These are phyloP conservation scores for Elysia crispata DNA, from an alignment of 2,888 invertebrate species.

Conservation along the genomic window DNA sequence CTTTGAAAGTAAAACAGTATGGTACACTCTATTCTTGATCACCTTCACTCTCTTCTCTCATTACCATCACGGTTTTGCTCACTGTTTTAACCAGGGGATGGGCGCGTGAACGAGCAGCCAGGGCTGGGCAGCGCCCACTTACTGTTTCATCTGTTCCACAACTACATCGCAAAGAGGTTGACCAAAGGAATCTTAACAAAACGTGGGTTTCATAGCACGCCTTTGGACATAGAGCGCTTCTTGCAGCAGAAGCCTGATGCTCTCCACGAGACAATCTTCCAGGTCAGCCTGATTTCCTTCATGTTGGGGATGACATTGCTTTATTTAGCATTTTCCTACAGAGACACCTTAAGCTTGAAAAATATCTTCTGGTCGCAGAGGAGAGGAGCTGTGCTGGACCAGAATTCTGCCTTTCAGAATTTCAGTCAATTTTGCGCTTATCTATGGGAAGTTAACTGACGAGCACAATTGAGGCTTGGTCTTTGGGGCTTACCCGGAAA, in stretches of 20 bases:
- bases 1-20: too few species aligned
- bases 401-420: too few species aligned
- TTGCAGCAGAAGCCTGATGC: not conserved
- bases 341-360: too few species aligned
- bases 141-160: constrained; percentile 58
- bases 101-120: constrained; percentile 59
- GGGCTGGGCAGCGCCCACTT: constrained; percentile 56
- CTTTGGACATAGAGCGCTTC: not conserved
- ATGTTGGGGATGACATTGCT: not conserved
- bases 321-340: not conserved
- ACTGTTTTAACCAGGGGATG: constrained; percentile 60
- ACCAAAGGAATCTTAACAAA: constrained; percentile 32
- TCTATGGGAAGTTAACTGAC: too few species aligned
- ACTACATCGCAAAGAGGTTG: constrained; percentile 48
- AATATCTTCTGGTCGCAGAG: too few species aligned
- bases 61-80: too few species aligned
- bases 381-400: too few species aligned
- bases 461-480: too few species aligned
- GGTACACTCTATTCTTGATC: too few species aligned
- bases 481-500: too few species aligned
- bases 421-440: too few species aligned
- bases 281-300: constrained; percentile 32
- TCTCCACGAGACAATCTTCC: constrained; percentile 41
- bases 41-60: too few species aligned
- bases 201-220: not conserved